Evolutionary conservation across 1,140 invertebrate genomes (phyloP).

Genomic region (Acromyrmex heyeri): DNA sequence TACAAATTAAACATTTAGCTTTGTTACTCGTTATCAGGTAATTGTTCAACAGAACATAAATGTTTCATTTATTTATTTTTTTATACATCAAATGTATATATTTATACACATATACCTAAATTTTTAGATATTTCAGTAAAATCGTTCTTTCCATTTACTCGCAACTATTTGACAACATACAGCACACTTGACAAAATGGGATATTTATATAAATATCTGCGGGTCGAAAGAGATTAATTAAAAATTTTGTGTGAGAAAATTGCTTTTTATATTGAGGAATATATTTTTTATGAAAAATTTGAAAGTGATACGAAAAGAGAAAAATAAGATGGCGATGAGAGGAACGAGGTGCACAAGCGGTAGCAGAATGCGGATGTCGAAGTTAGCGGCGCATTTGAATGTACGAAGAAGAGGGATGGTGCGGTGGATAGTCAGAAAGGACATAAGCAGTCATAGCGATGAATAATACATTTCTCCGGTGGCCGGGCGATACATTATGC

Average conservation of each 20-base stretch:
- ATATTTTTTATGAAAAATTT: slow-evolving; percentile 2
- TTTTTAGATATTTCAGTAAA: too few species aligned
- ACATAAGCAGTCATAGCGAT: slow-evolving; percentile 66
- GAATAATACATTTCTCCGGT: slow-evolving; percentile 82
- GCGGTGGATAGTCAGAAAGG: not conserved
- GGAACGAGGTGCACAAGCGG: not conserved
- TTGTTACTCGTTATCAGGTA: too few species aligned
- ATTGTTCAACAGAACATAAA: too few species aligned
- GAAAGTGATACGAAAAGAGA: slow-evolving; percentile 10
- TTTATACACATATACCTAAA: too few species aligned
- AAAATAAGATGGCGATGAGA: not conserved
- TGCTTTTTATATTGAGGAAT: slow-evolving; percentile 5
- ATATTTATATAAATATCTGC: not conserved
- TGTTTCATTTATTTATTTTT: too few species aligned
- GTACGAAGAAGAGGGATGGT: not conserved
- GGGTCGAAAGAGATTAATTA: not conserved
- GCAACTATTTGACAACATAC: not conserved
- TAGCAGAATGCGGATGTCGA: slow-evolving; percentile 14
- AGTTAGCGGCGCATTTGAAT: slow-evolving; percentile 59
- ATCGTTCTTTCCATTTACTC: too few species aligned
- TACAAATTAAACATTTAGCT: too few species aligned
- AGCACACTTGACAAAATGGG: not conserved
- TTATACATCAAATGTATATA: too few species aligned
- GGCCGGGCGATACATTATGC: slow-evolving; percentile 80
- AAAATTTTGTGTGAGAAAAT: not conserved